Conservation (phyloP, 1,140 invertebrate species). For the Colletes latitarsis region DNA sequence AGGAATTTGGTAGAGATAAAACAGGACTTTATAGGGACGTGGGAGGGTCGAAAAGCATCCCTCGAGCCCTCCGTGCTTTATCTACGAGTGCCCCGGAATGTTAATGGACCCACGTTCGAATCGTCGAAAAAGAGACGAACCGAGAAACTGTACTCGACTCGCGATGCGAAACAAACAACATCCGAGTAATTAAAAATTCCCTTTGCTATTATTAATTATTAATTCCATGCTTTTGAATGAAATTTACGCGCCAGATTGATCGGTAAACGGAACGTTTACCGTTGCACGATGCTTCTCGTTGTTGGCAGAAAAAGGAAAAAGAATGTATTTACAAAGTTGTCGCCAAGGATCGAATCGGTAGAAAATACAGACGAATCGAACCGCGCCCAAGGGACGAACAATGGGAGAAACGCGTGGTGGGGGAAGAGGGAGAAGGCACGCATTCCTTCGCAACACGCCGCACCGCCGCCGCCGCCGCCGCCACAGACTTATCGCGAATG, state of each 20-base stretch:
- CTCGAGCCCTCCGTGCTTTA: conserved; percentile 29
- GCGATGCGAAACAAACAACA: too few relatives aligned
- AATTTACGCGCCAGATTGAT: too few relatives aligned
- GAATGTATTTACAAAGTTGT: not conserved
- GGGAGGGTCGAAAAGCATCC: conserved; percentile 11
- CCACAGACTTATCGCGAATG: conserved; percentile 9
- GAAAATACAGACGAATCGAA: conserved; percentile 16
- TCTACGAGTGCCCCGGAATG: conserved; percentile 16
- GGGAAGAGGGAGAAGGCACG: conserved; percentile 11
- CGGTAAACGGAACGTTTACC: too few relatives aligned
- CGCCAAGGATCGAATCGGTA: not conserved
- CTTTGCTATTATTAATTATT: too few relatives aligned
- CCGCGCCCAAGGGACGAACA: conserved; percentile 30
- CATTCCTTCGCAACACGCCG: conserved; percentile 41
- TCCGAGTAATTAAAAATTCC: too few relatives aligned
- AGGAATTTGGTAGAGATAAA: conserved; percentile 55
- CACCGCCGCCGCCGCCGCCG: too few relatives aligned
- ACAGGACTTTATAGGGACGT: conserved; percentile 12
- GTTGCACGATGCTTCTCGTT: too few relatives aligned
- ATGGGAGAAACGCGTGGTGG: not conserved
- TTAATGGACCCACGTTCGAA: not conserved
- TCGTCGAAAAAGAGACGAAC: not conserved
- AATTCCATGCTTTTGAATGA: too few relatives aligned
- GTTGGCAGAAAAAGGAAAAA: not conserved
- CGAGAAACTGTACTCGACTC: too few relatives aligned